Percentiles rank a stretch among this genome's conserved stretches.
Conservation (phyloP, 1,140 invertebrate genomes). For the Zaprionus nigranus region DNA sequence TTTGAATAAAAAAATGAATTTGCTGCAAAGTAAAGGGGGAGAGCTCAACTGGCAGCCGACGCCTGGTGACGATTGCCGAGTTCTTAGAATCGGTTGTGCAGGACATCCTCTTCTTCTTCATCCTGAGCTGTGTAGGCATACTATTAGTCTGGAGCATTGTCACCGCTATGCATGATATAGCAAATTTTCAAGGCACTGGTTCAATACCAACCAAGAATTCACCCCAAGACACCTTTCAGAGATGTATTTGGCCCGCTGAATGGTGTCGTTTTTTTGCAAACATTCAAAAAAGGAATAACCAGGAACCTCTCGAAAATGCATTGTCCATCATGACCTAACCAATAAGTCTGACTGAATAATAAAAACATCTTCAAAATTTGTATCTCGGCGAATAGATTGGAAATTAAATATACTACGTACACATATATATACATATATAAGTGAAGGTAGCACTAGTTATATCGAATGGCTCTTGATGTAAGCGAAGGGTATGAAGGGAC, state of each 20-base stretch:
- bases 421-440: no score
- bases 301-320: not conserved
- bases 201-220: not conserved
- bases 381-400: not conserved
- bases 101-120: not conserved
- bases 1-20: not conserved
- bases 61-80: not conserved
- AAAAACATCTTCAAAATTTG: not conserved
- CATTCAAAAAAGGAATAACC: not conserved
- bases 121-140: not conserved
- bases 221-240: not conserved
- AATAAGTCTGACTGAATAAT: not conserved
- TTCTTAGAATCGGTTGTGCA: not conserved
- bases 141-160: not conserved
- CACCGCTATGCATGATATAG: not conserved
- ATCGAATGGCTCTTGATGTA: no score
- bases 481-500: no score
- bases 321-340: no score
- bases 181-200: not conserved
- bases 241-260: not conserved
- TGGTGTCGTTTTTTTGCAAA: constrained; percentile 1
- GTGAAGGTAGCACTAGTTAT: no score
- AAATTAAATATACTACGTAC: not conserved
- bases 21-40: not conserved
- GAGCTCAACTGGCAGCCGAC: not conserved